Conservation (phyloP, 1,140 invertebrate species). For the Phymastichus coffea region DNA sequence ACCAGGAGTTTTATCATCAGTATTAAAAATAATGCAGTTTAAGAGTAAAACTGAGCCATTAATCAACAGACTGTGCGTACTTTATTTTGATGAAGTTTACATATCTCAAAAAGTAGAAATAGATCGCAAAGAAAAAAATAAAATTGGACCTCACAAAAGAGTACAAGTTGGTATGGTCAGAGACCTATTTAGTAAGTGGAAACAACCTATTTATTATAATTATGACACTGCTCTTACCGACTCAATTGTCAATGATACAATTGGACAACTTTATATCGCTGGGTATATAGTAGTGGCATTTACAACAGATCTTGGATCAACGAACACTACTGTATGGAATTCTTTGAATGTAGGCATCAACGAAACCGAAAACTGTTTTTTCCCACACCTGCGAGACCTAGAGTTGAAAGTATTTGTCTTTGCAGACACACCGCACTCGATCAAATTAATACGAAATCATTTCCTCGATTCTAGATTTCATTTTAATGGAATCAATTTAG, state of each 20-base stretch:
- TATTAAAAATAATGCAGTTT: slow-evolving; percentile 23
- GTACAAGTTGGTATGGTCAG: slow-evolving; percentile 28
- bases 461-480: too few relatives aligned
- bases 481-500: slow-evolving; percentile 30
- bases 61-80: slow-evolving; percentile 12
- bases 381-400: slow-evolving; percentile 19
- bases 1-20: slow-evolving; percentile 11
- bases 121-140: slow-evolving; percentile 18
- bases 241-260: neutral
- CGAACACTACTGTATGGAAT: slow-evolving; percentile 9
- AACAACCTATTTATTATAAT: slow-evolving; percentile 41
- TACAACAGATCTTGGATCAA: neutral
- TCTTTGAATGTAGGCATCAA: slow-evolving; percentile 5
- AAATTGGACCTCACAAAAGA: slow-evolving; percentile 23
- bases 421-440: slow-evolving; percentile 34
- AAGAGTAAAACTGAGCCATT: slow-evolving; percentile 1
- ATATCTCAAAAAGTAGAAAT: slow-evolving; percentile 15
- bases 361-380: neutral
- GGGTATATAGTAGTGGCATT: neutral
- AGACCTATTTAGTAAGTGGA: slow-evolving; percentile 39
- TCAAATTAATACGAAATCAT: too few relatives aligned
- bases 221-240: slow-evolving; percentile 40
- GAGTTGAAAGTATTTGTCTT: slow-evolving; percentile 29
- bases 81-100: slow-evolving; percentile 31
- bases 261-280: neutral